Conservation (phyloP, 2,797 vertebrate genomes). For the Scleropages formosus region DNA sequence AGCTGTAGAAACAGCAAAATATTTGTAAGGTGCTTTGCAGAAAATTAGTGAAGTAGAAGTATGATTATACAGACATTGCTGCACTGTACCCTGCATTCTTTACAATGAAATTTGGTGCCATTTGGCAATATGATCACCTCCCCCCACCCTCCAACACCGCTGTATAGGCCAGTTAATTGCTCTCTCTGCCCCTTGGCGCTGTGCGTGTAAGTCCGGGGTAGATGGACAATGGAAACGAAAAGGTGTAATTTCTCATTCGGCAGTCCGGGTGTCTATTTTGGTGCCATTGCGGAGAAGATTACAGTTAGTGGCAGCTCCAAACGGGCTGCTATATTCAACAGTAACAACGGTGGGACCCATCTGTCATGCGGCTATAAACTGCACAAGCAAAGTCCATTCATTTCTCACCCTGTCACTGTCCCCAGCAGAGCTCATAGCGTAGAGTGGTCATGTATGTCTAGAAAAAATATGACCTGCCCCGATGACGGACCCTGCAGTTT, state of each 20-base stretch:
- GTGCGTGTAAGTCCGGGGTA: neutral
- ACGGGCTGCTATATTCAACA: conserved; percentile 6
- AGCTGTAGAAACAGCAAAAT: neutral
- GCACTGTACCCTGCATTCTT: too few relatives aligned
- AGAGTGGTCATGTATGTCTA: neutral
- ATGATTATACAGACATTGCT: too few relatives aligned
- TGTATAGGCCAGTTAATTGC: too few relatives aligned
- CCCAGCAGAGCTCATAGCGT: neutral
- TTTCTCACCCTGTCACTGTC: neutral
- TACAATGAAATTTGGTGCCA: too few relatives aligned
- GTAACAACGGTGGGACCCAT: conserved; percentile 8
- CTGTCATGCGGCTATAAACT: conserved; percentile 13
- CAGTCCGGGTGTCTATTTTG: neutral
- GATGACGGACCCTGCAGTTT: neutral
- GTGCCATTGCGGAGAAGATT: neutral
- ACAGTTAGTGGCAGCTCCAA: neutral
- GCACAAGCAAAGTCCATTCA: neutral
- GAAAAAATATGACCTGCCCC: neutral
- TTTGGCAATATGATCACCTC: too few relatives aligned
- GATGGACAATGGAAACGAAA: neutral
- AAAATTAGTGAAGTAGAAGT: too few relatives aligned
- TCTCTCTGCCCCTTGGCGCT: neutral
- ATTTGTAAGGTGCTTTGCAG: too few relatives aligned
- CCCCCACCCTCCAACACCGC: too few relatives aligned
- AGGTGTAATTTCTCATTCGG: conserved; percentile 3